phyloP scores from a whole-genome alignment of 2,797 vertebrate species.

The Muscicapa comitata region DNA sequence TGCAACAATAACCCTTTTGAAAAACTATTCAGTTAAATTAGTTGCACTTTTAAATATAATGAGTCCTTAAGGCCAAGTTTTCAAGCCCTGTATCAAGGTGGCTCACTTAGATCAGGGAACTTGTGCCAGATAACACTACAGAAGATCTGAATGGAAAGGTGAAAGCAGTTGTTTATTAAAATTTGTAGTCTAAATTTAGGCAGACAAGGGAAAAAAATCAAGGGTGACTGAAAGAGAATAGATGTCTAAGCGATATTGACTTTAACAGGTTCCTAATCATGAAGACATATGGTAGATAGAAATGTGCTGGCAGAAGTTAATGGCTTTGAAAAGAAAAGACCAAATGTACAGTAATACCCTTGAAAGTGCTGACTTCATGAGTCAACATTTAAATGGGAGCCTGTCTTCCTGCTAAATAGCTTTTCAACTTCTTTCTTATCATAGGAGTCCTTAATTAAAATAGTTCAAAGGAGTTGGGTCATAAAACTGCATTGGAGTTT shows the following conservation, averaged over 20 bases:
- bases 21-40: background rate
- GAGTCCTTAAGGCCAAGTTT: background rate
- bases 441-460: conserved; percentile 69
- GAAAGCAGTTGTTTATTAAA: background rate
- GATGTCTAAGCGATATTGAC: background rate
- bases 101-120: background rate
- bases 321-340: conserved; percentile 9
- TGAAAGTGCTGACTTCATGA: conserved; percentile 27
- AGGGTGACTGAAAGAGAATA: background rate
- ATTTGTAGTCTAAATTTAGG: background rate
- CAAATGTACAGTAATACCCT: background rate
- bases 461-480: conserved; percentile 45
- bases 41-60: background rate
- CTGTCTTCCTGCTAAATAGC: background rate
- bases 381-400: conserved; percentile 24
- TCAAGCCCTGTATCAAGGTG: background rate
- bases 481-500: conserved; percentile 26
- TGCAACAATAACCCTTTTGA: background rate
- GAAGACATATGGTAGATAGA: background rate
- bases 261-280: background rate
- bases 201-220: background rate
- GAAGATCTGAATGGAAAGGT: background rate
- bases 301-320: background rate
- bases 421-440: conserved; percentile 52
- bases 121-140: background rate